These are phyloP conservation scores for Cephalopholis sonnerati DNA, from an alignment of 2,113 vertebrate species.

Conservation along the genomic window DNA sequence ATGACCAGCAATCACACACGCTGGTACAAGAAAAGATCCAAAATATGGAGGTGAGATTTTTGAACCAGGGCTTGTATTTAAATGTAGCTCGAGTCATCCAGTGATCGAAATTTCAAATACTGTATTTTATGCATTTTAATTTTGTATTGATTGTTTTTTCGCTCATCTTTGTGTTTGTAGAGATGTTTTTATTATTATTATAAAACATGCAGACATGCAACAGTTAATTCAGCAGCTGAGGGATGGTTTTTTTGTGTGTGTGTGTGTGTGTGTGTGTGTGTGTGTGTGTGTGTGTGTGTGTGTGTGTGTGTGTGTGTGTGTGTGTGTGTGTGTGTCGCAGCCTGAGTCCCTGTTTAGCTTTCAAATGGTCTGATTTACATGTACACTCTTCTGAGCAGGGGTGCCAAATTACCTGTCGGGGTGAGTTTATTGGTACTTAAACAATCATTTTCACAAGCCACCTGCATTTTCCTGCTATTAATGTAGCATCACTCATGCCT, in stretches of 20 bases:
- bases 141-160: background rate
- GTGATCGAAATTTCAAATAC: background rate
- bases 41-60: slow-evolving; percentile 4
- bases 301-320: background rate
- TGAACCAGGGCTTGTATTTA: background rate
- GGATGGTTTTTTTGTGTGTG: too few relatives aligned
- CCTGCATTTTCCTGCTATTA: slow-evolving; percentile 64
- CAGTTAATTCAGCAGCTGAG: background rate
- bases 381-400: slow-evolving; percentile 40
- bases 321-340: slow-evolving; percentile 11
- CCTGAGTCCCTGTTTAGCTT: slow-evolving; percentile 36
- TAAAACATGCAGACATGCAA: background rate
- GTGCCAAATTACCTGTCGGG: slow-evolving; percentile 74
- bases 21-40: slow-evolving; percentile 1
- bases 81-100: background rate
- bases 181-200: background rate
- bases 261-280: too few relatives aligned
- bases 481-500: slow-evolving; percentile 52
- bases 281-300: background rate
- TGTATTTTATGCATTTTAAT: background rate
- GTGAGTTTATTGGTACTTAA: slow-evolving; percentile 78
- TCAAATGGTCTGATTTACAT: slow-evolving; percentile 68
- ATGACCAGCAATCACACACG: background rate
- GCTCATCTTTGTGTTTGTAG: background rate
- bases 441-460: slow-evolving; percentile 74